phyloP scores from a whole-genome alignment of 2,888 invertebrate species.

The Amiota communis region DNA sequence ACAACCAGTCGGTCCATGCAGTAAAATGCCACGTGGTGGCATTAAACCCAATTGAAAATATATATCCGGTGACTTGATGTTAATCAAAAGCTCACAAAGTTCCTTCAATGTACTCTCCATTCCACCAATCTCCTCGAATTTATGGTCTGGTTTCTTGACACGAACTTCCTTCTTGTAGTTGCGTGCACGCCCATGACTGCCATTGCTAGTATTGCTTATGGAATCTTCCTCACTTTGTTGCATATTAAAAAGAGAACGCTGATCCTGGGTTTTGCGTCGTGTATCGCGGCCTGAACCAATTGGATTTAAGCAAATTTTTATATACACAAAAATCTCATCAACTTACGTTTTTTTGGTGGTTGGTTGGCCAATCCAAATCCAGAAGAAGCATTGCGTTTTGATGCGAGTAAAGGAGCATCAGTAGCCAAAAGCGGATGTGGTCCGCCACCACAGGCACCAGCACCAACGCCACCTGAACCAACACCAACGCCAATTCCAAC shows the following conservation, averaged over 20 bases:
- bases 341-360: conserved; percentile 10
- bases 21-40: conserved; percentile 90
- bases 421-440: conserved; percentile 33
- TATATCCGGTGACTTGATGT: conserved; percentile 93
- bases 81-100: conserved; percentile 84
- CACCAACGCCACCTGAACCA: neutral
- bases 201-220: conserved; percentile 21
- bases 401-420: conserved; percentile 35
- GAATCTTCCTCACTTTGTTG: neutral
- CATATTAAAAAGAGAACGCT: neutral
- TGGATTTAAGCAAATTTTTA: neutral
- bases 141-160: conserved; percentile 53
- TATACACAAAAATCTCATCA: no score
- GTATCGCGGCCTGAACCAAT: neutral
- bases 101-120: conserved; percentile 82
- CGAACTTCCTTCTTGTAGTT: conserved; percentile 64
- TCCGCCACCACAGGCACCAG: neutral
- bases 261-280: conserved; percentile 5
- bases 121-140: conserved; percentile 82
- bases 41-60: conserved; percentile 87
- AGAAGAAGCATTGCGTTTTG: conserved; percentile 41
- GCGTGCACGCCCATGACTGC: conserved; percentile 43
- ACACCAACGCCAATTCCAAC: neutral
- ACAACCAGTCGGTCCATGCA: conserved; percentile 97
- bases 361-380: conserved; percentile 2